phyloP scores from a whole-genome alignment of 2,888 invertebrate genomes.

The Geotrupes spiniger region DNA sequence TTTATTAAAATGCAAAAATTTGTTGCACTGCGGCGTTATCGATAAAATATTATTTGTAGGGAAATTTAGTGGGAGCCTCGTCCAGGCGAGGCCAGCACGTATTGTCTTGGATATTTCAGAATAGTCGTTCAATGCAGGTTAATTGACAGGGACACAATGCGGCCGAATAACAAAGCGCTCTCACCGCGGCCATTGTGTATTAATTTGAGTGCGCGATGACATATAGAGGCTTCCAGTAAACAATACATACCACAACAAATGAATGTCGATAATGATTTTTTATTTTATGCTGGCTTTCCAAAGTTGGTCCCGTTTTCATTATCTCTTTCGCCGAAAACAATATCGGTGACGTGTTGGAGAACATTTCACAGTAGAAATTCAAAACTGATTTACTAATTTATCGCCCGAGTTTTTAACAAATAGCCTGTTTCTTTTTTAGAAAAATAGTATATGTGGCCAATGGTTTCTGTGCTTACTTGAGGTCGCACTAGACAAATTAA shows the following conservation, averaged over 20 bases:
- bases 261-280: constrained; percentile 39
- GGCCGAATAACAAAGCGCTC: constrained; percentile 47
- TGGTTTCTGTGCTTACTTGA: no score
- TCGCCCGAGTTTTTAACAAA: no score
- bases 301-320: constrained; percentile 20
- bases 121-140: constrained; percentile 49
- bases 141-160: constrained; percentile 49
- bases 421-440: no score
- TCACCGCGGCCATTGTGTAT: constrained; percentile 48
- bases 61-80: constrained; percentile 21
- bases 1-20: constrained; percentile 7
- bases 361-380: background rate
- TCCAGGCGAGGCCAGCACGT: constrained; percentile 30
- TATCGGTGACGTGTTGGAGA: constrained; percentile 7
- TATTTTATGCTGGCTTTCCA: constrained; percentile 24
- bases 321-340: constrained; percentile 20
- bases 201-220: constrained; percentile 49
- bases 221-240: constrained; percentile 45
- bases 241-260: constrained; percentile 41
- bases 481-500: no score
- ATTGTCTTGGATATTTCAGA: constrained; percentile 49
- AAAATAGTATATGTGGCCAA: no score
- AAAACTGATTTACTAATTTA: no score
- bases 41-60: constrained; percentile 21
- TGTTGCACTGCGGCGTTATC: constrained; percentile 17